Base-by-base conservation (phyloP, 92 coral and sea anemone species). In the Scolanthus callimorphus region DNA sequence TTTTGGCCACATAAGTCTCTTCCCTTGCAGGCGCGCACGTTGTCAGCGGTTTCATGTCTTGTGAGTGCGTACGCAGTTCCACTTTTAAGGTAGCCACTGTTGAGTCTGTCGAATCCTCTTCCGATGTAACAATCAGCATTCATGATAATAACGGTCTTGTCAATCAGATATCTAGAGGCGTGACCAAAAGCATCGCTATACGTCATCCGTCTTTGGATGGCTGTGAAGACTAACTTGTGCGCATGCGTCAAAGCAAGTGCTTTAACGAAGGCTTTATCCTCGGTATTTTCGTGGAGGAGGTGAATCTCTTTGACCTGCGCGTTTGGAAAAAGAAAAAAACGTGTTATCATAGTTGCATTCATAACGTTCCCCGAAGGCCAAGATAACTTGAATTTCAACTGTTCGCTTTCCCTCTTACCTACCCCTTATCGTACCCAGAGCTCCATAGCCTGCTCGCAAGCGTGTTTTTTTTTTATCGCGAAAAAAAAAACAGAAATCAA, bases 101-200 rank as follows among this genome's bases (percentile, higher is more conserved):
- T 75, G 39, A 90, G 82, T 46, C 66, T 53, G 8, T 82, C 81
- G 63, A 90, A 90, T 19, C 97, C 97, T 8, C 82, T 60, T 15
- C 83, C 95, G 29, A 90, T 70, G 60, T 77, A 85, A 39, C 95
- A 85, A 47, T 90, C 97, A 2, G 97, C 90, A 67, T 90, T 78
- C 54, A 90, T 67, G 29, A 90, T 67, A 27, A 86, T 70, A 23
- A 57, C 31, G 46, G 76, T 86, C 51, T 83, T 81, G 25, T 52
- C 63, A 4, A 77, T 27, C n/a, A 90, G 81, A 38, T 26, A 28
- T 4, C 49, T 34, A 29, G 95, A 86, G 15, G 83, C 95, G 56
- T 78, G 86, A 19, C 72, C 76, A 27, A 90, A 65, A 17, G 97
- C 88, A 59, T 90, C 97, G 11, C 69, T 77, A 61, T 90, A 90